phyloP scores from a whole-genome alignment of 2,113 vertebrate species.

The Saimiri boliviensis region DNA sequence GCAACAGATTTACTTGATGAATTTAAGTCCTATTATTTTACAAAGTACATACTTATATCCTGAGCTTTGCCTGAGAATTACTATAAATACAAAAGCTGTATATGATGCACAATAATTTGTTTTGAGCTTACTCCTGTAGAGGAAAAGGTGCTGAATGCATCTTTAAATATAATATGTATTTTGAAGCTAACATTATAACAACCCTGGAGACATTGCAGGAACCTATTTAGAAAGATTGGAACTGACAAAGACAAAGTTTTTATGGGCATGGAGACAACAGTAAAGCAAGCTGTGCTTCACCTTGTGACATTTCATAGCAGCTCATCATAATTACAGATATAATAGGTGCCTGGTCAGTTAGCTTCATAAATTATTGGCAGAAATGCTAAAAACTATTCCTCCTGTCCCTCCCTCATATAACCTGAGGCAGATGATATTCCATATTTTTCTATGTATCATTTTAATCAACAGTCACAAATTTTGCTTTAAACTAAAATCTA shows the following conservation, averaged over 20 bases:
- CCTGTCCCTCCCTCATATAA: not conserved
- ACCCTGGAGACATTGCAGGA: not conserved
- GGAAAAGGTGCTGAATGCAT: not conserved
- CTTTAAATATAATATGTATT: not conserved
- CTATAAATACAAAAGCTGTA: not conserved
- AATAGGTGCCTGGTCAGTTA: constrained; percentile 13
- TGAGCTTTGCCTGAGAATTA: not conserved
- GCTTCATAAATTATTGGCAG: constrained; percentile 39
- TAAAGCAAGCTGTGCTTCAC: not conserved
- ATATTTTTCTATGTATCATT: not conserved
- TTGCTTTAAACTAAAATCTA: constrained; percentile 20
- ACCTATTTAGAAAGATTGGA: not conserved
- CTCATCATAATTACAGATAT: constrained; percentile 2
- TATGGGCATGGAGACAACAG: not conserved
- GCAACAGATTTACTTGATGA: not conserved
- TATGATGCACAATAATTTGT: not conserved
- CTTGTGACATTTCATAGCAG: constrained; percentile 19
- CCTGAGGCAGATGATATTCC: not conserved
- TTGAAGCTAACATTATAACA: not conserved
- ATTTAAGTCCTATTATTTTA: not conserved
- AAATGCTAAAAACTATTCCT: constrained; percentile 17
- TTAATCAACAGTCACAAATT: constrained; percentile 1
- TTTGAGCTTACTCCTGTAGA: not conserved
- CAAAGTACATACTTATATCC: not conserved
- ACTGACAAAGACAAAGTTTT: constrained; percentile 25